Base-by-base conservation (phyloP, 2,888 invertebrate species). In the Lithodes maja region DNA sequence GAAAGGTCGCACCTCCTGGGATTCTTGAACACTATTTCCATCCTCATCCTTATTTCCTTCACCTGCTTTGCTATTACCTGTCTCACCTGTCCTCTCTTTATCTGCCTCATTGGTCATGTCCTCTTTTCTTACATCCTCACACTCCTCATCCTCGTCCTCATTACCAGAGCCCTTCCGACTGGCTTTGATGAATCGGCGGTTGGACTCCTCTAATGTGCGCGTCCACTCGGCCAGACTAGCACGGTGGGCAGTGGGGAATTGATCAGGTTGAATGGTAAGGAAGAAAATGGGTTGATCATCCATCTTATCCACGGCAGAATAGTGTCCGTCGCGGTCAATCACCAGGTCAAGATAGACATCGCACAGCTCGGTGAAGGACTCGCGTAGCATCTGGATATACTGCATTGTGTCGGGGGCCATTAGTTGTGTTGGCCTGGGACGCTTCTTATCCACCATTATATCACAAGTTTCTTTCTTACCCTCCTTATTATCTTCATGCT, bases 251-350 rank as follows among this genome's bases (percentile, higher is more conserved):
- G 91, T 91, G 1, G 90, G 86, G 82, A 95, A 94, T 90, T 95
- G 95, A 68, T 95, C 95, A 1, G 95, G 95, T 85, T 95, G 94
- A 0, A 95, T 95, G 1, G 95, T 94, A 68, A 95, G 93, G 91
- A 95, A 94, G 92, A 95, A 95, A 9, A 95, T 94, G 54, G 95
- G 95, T 91, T 95, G 94, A 89, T 95, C 95, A 0, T 94, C 94
- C 93, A 94, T 93, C 61, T 93, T 92, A 83, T 93, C 93, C 0
- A 92, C 92, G 12, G 92, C 92, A 0, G 94, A 94, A 85, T 94
- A 94, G 49, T 93, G 93, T 0, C 95, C 95, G 69, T 94, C 94
- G 78, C 94, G 93, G 91, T 95, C 95, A 54, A 94, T 92, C 0
- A 94, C 93, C 54, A 95, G 93, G 61, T 95, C 95, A 7, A 95